phyloP scores from a whole-genome alignment of 2,888 invertebrate species.

The Euproctis similis region DNA sequence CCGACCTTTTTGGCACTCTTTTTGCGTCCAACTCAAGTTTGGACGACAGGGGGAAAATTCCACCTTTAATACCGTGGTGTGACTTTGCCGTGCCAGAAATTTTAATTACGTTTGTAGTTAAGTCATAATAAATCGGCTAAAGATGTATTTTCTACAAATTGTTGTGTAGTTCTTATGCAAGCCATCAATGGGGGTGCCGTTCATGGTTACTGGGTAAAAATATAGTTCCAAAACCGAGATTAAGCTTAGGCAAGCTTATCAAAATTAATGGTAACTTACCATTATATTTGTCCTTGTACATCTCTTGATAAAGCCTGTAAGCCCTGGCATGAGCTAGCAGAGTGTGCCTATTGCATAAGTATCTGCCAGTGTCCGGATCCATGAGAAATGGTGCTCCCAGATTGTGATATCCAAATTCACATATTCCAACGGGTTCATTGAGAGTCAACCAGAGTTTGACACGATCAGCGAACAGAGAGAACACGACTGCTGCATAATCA shows the following conservation, averaged over 20 bases:
- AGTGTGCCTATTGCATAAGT: conserved; percentile 77
- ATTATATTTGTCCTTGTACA: conserved; percentile 61
- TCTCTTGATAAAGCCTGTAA: conserved; percentile 71
- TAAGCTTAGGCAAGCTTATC: background rate
- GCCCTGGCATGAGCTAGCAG: conserved; percentile 79
- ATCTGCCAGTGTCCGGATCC: conserved; percentile 41
- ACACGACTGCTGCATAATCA: conserved; percentile 73
- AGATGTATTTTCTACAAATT: too few species aligned
- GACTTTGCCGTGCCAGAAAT: too few species aligned
- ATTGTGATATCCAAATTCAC: conserved; percentile 44
- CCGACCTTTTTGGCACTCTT: too few species aligned
- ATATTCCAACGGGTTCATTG: conserved; percentile 76
- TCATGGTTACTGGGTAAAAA: too few species aligned
- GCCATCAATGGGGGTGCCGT: too few species aligned
- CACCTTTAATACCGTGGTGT: too few species aligned
- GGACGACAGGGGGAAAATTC: too few species aligned
- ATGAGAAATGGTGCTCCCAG: conserved; percentile 35
- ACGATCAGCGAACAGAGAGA: conserved; percentile 72
- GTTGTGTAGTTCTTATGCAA: too few species aligned
- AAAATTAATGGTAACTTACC: conserved; percentile 34
- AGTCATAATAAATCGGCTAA: too few species aligned
- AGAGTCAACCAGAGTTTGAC: conserved; percentile 81
- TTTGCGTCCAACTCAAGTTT: too few species aligned
- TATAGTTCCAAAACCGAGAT: too few species aligned
- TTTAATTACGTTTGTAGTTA: too few species aligned